Evolutionary conservation across 2,113 vertebrate species (phyloP), one percentile per base, ranked within the genome.

Genomic region (Poeciliopsis turrubarensis): DNA sequence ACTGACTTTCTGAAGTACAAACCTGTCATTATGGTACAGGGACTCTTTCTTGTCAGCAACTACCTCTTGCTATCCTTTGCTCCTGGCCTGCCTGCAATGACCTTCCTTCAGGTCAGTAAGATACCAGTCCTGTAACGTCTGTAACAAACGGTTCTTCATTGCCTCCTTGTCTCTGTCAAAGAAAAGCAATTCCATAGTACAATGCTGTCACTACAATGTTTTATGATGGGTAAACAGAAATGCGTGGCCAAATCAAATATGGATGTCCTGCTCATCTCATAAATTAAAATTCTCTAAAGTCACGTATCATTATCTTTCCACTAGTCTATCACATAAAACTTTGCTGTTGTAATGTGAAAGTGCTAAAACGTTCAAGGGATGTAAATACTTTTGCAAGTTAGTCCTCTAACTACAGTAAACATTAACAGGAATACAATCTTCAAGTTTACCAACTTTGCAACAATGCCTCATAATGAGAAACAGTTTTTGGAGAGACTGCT

Each of bases 1-100:
- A 94, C 93, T 5, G 94, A 95, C 77, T 86, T 92, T 27, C 74
- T 94, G 61, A 88, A 86, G 60, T 87, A 95, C 81, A 95, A 95
- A 74, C 92, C 93, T 12, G 15, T 95, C 25, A 91, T 95, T 47
- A 15, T 93, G 29, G 6, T 91, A 4, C 93, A 95, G 79, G 94
- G 91, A 1, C 63, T 93, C 8, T 92, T 90, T 73, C 86, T 94
- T 47, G 89, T 94, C 76, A 85, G 60, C 68, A 93, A 93, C 74
- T 93, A 91, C 37, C 0, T 90, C 31, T 77, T 95, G 65, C 89
- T 95, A 9, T 91, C 92, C 76, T 95, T 94, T 63, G 88, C 82
- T 7, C 76, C 84, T 1, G 88, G 89, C 72, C 83, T 95, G 60
- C 29, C 77, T 25, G 88, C 92, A 9, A 91, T 94, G 91, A 77